Conservation (phyloP, 2,113 vertebrate genomes). For the cat (Felis catus) region DNA sequence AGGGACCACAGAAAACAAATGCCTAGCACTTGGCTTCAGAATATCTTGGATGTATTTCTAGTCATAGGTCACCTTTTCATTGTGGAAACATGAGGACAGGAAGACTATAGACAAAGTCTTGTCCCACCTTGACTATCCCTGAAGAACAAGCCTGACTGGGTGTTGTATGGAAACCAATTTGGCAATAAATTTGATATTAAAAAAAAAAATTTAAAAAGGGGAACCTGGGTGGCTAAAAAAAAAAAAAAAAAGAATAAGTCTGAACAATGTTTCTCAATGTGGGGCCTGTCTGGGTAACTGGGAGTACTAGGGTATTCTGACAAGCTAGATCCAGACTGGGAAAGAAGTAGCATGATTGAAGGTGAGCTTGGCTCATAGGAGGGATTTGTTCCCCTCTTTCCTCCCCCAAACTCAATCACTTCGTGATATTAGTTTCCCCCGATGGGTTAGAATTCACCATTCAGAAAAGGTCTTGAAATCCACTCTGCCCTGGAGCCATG, state of each 20-base stretch:
- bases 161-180: too few relatives aligned
- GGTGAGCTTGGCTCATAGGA: not conserved
- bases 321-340: not conserved
- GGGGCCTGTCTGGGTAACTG: not conserved
- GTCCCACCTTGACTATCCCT: not conserved
- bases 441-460: not conserved
- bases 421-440: not conserved
- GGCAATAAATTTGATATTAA: too few relatives aligned
- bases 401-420: not conserved
- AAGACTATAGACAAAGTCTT: not conserved
- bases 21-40: not conserved
- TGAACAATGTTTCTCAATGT: not conserved
- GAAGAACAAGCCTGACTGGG: not conserved
- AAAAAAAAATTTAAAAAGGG: too few relatives aligned
- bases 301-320: not conserved
- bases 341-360: not conserved
- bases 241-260: not conserved
- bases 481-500: not conserved
- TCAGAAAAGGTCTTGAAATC: not conserved
- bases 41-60: not conserved
- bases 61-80: not conserved
- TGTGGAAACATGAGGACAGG: not conserved
- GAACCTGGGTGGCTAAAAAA: too few relatives aligned
- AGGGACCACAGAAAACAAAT: not conserved
- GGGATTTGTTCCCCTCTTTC: not conserved